A percentile compares a stretch with the other conserved stretches of the same genome.
Conservation (phyloP, 2,888 invertebrate species). For the Trissolcus japonicus region DNA sequence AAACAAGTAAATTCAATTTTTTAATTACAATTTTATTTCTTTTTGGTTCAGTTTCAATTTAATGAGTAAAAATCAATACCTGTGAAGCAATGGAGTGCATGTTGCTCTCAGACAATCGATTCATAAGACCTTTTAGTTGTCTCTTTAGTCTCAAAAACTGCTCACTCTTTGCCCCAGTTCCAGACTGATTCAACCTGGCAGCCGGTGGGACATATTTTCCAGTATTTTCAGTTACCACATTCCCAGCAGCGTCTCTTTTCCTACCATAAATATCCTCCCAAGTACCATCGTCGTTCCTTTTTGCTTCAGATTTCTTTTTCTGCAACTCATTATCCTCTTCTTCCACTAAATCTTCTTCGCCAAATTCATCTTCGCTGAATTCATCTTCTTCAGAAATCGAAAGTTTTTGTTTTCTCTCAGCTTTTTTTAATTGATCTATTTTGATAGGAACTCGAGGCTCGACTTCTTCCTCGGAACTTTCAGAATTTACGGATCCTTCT, state of each 20-base stretch:
- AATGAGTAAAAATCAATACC: conserved; percentile 62
- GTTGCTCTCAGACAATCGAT: conserved; percentile 89
- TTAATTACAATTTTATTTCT: too few relatives aligned
- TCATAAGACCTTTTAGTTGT: conserved; percentile 89
- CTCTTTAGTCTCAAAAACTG: conserved; percentile 83
- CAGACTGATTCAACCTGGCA: conserved; percentile 79
- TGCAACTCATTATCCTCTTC: not conserved
- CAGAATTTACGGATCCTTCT: not conserved
- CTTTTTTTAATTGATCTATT: conserved; percentile 23
- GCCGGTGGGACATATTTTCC: conserved; percentile 91
- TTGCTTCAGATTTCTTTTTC: conserved; percentile 61
- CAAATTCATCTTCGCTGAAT: conserved; percentile 38
- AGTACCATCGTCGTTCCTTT: conserved; percentile 47
- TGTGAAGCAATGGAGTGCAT: conserved; percentile 86
- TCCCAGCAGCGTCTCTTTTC: conserved; percentile 87
- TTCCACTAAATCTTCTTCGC: conserved; percentile 4
- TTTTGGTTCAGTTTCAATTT: not conserved
- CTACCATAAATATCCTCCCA: conserved; percentile 98
- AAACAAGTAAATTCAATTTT: conserved; percentile 1
- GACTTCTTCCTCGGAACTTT: conserved; percentile 45
- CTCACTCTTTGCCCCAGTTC: conserved; percentile 77
- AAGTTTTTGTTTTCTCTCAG: conserved; percentile 46
- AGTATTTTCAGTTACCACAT: conserved; percentile 80
- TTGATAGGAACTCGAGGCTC: not conserved
- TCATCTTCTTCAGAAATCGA: conserved; percentile 13